A percentile compares a stretch with the other conserved stretches of the same genome.
Evolutionary conservation across 2,797 vertebrate species (phyloP).

Genomic region (Bovichtus diacanthus): DNA sequence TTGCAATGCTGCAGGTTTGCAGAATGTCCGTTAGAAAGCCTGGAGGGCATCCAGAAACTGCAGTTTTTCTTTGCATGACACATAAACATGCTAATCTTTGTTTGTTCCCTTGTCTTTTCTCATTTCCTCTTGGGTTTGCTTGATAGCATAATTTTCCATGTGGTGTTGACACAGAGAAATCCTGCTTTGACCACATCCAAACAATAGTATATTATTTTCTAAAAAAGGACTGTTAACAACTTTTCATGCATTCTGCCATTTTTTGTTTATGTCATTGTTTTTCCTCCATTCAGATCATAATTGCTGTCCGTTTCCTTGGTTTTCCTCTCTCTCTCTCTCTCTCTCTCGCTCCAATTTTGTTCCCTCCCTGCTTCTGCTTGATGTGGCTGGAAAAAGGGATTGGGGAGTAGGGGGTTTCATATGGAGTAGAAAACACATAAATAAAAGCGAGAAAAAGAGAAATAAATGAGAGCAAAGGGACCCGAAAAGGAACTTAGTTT

Average conservation of each 20-base stretch:
- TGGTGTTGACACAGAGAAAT: constrained; percentile 71
- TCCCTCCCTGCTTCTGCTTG: constrained; percentile 38
- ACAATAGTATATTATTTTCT: constrained; percentile 59
- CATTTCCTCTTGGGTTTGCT: constrained; percentile 70
- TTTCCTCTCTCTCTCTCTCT: constrained; percentile 22
- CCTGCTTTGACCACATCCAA: constrained; percentile 59
- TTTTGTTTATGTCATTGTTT: constrained; percentile 64
- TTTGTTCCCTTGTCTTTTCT: constrained; percentile 75
- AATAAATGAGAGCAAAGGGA: constrained; percentile 49
- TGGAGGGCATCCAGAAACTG: constrained; percentile 8
- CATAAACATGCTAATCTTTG: constrained; percentile 74
- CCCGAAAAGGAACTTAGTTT: constrained; percentile 31
- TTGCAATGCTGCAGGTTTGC: constrained; percentile 8
- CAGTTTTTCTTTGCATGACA: constrained; percentile 56
- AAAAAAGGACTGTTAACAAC: constrained; percentile 52
- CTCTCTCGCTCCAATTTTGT: background rate
- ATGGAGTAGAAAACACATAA: constrained; percentile 36
- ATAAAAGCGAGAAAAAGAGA: constrained; percentile 36
- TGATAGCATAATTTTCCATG: constrained; percentile 64
- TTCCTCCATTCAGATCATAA: constrained; percentile 53
- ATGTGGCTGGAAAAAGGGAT: constrained; percentile 57
- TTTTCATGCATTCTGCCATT: constrained; percentile 53
- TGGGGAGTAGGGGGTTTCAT: constrained; percentile 1
- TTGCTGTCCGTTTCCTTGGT: constrained; percentile 50
- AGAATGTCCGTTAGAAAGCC: constrained; percentile 4